These are phyloP conservation scores for Lasioglossum marginatum DNA, from an alignment of 2,888 invertebrate genomes.

Conservation along the genomic window DNA sequence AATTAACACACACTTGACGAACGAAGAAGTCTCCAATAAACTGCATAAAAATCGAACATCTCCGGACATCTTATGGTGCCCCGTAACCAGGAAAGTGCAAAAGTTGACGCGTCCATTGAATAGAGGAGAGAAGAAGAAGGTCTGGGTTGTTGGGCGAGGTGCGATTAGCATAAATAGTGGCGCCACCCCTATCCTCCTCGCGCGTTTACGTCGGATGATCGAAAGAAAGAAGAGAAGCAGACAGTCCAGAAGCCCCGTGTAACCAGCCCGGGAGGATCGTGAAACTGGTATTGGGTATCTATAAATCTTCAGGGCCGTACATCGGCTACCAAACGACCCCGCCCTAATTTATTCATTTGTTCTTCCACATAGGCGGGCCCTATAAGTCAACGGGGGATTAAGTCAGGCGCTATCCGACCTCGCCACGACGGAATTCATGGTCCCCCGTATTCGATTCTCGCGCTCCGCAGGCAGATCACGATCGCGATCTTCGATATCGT, in stretches of 20 bases:
- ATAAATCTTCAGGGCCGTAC: conserved; percentile 79
- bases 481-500: conserved; percentile 55
- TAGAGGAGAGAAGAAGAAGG: neutral
- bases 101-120: conserved; percentile 17
- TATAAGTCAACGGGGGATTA: conserved; percentile 81
- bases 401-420: conserved; percentile 69
- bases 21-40: neutral
- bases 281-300: conserved; percentile 74
- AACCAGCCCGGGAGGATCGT: conserved; percentile 51
- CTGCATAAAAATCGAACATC: conserved; percentile 5
- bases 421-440: conserved; percentile 51
- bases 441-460: conserved; percentile 34
- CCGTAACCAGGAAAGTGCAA: conserved; percentile 12
- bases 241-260: conserved; percentile 51
- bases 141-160: conserved; percentile 29
- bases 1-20: neutral
- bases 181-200: conserved; percentile 68
- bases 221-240: conserved; percentile 40
- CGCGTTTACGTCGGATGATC: conserved; percentile 30
- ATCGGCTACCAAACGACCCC: conserved; percentile 80
- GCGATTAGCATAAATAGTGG: conserved; percentile 75
- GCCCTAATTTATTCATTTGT: conserved; percentile 83
- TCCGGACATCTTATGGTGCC: neutral
- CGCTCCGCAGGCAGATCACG: conserved; percentile 42
- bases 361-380: conserved; percentile 79